A percentile compares a stretch with the other conserved stretches of the same genome.
Conservation (phyloP, 2,113 vertebrate species). For the Panthera leo region DNA sequence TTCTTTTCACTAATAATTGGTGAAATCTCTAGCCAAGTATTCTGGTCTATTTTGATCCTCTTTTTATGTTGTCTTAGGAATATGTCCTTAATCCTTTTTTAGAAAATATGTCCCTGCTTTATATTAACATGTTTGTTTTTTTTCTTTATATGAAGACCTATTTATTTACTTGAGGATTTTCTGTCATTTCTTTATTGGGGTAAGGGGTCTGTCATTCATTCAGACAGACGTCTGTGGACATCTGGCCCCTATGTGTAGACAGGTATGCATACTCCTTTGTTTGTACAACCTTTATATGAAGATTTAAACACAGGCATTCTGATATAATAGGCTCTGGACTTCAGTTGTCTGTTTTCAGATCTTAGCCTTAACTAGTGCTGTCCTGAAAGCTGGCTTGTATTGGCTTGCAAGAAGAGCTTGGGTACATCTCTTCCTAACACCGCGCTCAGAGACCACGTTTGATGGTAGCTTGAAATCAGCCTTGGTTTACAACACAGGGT, state of each 20-base stretch:
- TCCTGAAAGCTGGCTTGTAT: background rate
- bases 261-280: background rate
- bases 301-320: background rate
- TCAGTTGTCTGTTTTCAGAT: background rate
- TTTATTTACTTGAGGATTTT: background rate
- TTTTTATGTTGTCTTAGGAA: background rate
- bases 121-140: background rate
- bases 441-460: background rate
- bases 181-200: background rate
- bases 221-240: background rate
- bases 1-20: background rate
- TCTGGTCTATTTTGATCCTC: background rate
- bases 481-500: background rate
- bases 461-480: background rate
- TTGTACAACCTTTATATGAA: background rate
- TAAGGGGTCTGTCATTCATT: background rate
- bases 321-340: background rate
- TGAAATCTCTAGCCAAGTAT: background rate
- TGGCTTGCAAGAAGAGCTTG: background rate
- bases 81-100: background rate
- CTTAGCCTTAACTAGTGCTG: background rate
- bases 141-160: background rate
- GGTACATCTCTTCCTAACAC: background rate
- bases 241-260: background rate
- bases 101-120: background rate